Evolutionary conservation across 2,888 invertebrate species (phyloP), one percentile per base, ranked within the genome.

Genomic region (Sarcophaga rosellei): DNA sequence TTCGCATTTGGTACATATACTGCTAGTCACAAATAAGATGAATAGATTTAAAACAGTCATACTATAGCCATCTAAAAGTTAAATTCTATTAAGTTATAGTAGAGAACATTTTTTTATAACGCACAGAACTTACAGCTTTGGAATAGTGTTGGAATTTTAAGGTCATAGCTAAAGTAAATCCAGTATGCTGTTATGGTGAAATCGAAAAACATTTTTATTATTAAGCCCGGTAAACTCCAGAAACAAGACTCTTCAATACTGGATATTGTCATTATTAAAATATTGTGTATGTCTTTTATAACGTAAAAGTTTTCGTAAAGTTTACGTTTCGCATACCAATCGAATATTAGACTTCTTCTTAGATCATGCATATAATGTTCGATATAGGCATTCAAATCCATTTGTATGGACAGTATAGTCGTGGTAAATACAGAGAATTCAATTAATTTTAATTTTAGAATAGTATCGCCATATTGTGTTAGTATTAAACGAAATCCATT

Each of bases 121-220:
- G 1, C 53, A 23, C 20, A n/a, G 23, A 61, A 62, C 86, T 84
- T 84, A 86, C 87, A 84, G 20, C 72, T 68, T 53, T 76, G 85
- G 73, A 87, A 78, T 63, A 68, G 10, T 17, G 25, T 8, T 5
- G 85, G 69, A 12, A 82, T 84, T 57, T 82, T 75, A 23, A 57
- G 80, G 75, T 87, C 82, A 63, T 75, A 59, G 81, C 79, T 87
- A 57, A 88, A 85, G 63, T 88, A 90, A 0, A 89, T 74, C 91
- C 91, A 91, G 72, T 91, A 91, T 11, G 91, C 90, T 68, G 90
- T 11, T 0, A 88, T 73, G 0, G 89, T 88, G 0, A 88, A 88
- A 61, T 92, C 91, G 47, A 89, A 79, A 68, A 90, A 89, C 65
- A 83, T 88, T 74, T 91, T 91, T 10, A 91, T 63, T 53, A 90